A percentile compares a stretch with the other conserved stretches of the same genome.
These are phyloP conservation scores for Marmota monax DNA, from an alignment of 2,113 vertebrate species.

Conservation along the genomic window DNA sequence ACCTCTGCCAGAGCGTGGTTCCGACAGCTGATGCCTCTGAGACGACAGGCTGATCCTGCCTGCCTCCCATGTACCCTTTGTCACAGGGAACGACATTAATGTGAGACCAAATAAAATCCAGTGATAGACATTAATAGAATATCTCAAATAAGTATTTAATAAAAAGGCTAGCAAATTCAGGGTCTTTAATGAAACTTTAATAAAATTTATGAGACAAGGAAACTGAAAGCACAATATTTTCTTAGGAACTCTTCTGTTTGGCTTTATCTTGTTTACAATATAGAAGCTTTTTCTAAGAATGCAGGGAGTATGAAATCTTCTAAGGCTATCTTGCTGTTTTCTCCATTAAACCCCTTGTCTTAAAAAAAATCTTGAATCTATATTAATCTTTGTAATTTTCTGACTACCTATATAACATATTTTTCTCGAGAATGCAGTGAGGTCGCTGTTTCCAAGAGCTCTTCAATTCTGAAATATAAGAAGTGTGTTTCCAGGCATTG, in stretches of 20 bases:
- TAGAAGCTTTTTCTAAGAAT: slow-evolving; percentile 29
- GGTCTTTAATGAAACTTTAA: too few species aligned
- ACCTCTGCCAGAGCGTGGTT: too few species aligned
- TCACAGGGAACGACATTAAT: too few species aligned
- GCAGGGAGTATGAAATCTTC: not conserved
- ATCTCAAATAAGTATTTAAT: too few species aligned
- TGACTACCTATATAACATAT: not conserved
- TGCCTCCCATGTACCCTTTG: too few species aligned
- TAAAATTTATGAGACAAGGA: not conserved
- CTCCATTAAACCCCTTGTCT: not conserved
- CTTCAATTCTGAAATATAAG: slow-evolving; percentile 22
- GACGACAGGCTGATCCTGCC: too few species aligned
- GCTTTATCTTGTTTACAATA: not conserved
- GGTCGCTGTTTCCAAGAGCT: not conserved
- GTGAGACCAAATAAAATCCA: too few species aligned
- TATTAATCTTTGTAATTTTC: slow-evolving; percentile 9
- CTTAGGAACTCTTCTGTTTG: not conserved
- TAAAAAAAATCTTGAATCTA: not conserved
- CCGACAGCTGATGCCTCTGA: too few species aligned
- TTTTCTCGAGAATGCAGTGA: slow-evolving; percentile 41
- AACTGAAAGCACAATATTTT: not conserved
- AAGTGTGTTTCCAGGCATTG: not conserved
- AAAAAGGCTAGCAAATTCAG: too few species aligned
- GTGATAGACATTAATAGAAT: too few species aligned
- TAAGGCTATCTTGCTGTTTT: not conserved